phyloP scores from a whole-genome alignment of 2,888 invertebrate species.

The Phanerotoma sp. region DNA sequence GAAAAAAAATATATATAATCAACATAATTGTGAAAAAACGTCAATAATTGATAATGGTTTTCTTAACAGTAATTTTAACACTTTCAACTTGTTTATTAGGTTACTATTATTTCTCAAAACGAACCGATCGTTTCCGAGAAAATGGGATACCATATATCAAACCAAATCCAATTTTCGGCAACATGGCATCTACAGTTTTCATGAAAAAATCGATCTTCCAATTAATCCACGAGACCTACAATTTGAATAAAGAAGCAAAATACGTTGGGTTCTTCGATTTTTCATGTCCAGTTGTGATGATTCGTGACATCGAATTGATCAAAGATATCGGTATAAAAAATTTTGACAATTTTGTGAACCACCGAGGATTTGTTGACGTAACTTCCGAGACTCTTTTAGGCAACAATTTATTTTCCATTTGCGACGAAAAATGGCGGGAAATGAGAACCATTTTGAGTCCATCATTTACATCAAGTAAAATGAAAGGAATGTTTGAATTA shows the following conservation, averaged over 20 bases:
- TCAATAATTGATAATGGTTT: too few relatives aligned
- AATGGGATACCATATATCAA: slow-evolving; percentile 22
- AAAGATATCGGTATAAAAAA: slow-evolving; percentile 22
- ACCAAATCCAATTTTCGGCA: slow-evolving; percentile 32
- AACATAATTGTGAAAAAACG: too few relatives aligned
- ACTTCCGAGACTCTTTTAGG: slow-evolving; percentile 34
- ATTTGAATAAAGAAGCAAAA: slow-evolving; percentile 26
- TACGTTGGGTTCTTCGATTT: slow-evolving; percentile 42
- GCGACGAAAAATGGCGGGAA: slow-evolving; percentile 59
- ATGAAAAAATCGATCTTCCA: slow-evolving; percentile 16
- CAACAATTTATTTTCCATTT: slow-evolving; percentile 33
- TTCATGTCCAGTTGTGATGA: slow-evolving; percentile 29
- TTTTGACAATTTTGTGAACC: slow-evolving; percentile 32
- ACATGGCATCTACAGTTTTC: slow-evolving; percentile 26
- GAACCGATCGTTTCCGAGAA: too few relatives aligned
- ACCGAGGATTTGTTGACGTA: slow-evolving; percentile 20
- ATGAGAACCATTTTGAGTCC: slow-evolving; percentile 60
- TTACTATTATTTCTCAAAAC: too few relatives aligned
- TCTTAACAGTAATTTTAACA: too few relatives aligned
- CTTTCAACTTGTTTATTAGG: too few relatives aligned
- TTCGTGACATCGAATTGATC: slow-evolving; percentile 40
- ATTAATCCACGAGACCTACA: slow-evolving; percentile 22
- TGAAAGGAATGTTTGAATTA: slow-evolving; percentile 59
- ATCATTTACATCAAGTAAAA: slow-evolving; percentile 62
- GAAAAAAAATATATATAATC: too few relatives aligned